These are phyloP conservation scores for Mylabris sibirica DNA, from an alignment of 2,888 invertebrate species.

Conservation along the genomic window DNA sequence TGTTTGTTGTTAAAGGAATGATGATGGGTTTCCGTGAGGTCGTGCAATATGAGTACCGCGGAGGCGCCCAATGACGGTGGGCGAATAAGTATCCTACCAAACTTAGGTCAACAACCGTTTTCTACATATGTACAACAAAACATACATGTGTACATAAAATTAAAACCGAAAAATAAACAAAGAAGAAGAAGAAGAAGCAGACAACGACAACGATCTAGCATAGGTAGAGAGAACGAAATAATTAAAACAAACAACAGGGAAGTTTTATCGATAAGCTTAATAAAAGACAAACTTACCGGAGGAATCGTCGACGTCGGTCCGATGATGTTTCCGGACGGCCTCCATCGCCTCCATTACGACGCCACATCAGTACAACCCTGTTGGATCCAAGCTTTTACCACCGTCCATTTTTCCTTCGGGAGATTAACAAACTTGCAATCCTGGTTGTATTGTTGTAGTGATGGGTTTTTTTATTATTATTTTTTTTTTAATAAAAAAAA, in stretches of 20 bases:
- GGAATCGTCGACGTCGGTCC: conserved; percentile 60
- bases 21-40: conserved; percentile 26
- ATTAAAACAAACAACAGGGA: conserved; percentile 38
- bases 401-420: conserved; percentile 31
- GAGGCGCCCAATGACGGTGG: conserved; percentile 49
- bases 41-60: conserved; percentile 46
- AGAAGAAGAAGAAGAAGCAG: conserved; percentile 26
- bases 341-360: conserved; percentile 59
- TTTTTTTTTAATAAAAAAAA: not conserved
- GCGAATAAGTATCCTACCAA: conserved; percentile 48
- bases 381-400: conserved; percentile 57
- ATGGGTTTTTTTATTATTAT: not conserved
- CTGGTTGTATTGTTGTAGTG: conserved; percentile 27
- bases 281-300: conserved; percentile 53
- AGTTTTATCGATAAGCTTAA: conserved; percentile 32
- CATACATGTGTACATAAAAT: conserved; percentile 20
- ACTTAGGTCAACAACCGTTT: conserved; percentile 54
- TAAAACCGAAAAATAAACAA: not conserved
- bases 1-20: conserved; percentile 20
- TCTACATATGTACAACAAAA: conserved; percentile 31
- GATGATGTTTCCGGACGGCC: conserved; percentile 62
- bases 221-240: not conserved
- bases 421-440: conserved; percentile 21
- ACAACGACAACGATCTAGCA: conserved; percentile 20
- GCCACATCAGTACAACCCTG: conserved; percentile 62